Base-by-base conservation (phyloP, 2,113 vertebrate species). In the Odocoileus hemionus region DNA sequence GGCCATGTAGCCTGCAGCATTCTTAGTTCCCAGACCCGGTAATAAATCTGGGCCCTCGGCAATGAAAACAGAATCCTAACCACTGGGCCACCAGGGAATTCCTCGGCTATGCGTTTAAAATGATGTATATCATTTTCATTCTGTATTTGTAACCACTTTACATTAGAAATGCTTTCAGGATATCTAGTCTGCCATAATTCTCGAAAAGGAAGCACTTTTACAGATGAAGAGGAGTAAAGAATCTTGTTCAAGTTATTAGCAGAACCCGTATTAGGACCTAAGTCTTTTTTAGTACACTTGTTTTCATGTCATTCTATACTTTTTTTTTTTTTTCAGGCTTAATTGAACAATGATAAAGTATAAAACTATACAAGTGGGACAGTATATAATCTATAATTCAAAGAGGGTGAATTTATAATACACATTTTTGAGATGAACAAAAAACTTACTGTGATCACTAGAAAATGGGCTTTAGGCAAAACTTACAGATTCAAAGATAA, bases 261-360 rank as follows among this genome's bases (percentile, higher is more conserved):
- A 91, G 16, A 89, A 23, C 47, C 23, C 50, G 6, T 70, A 86
- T n/a, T 61, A 93, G 28, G 93, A 95, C 45, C 25, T 21, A 54
- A 67, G 52, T 92, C 6, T 74, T 88, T 74, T 83, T 92, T 78
- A 95, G 74, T 39, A 90, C 0, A 87, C 45, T 91, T 93, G 43
- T 25, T 78, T 91, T 94, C 78, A 78, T 16, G 76, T 64, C 30
- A 61, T 26, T 82, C 86, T 61, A 67, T 43, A 11, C 17, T 64
- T 50, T 95, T 95, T 80, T 88, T 88, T 61, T 78, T 94, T 11
- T 86, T 93, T 95, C 43, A 61, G 58, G 91, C 28, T 97, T 94
- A 87, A 74, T 4, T 86, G 39, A 89, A 95, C 19, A 86, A 96
- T 74, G 43, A 64, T 21, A 87, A 86, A 47, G 47, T 88, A 87